Conservation (phyloP, 2,888 invertebrate genomes). For the Seira musarum region DNA sequence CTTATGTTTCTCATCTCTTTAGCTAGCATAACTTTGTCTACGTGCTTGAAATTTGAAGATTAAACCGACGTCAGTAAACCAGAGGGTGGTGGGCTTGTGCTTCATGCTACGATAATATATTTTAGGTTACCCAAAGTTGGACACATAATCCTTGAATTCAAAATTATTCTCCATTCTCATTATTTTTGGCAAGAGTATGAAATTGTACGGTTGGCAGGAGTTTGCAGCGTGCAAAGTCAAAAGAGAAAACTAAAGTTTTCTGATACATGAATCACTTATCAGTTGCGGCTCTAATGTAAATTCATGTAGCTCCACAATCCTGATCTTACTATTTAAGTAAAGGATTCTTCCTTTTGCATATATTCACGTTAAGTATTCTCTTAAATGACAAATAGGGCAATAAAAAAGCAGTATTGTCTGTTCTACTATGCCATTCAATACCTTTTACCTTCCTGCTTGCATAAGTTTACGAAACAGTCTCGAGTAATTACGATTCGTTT, state of each 20-base stretch:
- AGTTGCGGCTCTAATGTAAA: too few species aligned
- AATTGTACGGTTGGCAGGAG: not conserved
- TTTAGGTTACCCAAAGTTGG: not conserved
- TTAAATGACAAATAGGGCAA: too few species aligned
- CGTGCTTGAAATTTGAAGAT: not conserved
- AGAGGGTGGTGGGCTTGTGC: not conserved
- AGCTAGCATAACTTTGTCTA: not conserved
- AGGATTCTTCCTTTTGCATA: too few species aligned
- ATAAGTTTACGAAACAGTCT: not conserved
- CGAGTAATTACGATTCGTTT: slow-evolving; percentile 6
- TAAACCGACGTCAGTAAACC: not conserved
- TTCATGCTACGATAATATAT: not conserved
- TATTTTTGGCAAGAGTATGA: too few species aligned
- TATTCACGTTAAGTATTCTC: too few species aligned
- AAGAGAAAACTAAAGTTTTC: not conserved
- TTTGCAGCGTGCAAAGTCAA: not conserved
- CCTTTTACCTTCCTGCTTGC: too few species aligned
- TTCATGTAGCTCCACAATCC: too few species aligned
- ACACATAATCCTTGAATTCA: too few species aligned
- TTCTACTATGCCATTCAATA: too few species aligned
- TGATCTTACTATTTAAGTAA: too few species aligned
- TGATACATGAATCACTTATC: not conserved
- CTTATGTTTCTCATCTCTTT: not conserved
- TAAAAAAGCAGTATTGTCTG: too few species aligned
- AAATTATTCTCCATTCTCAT: too few species aligned